Evolutionary conservation across 2,888 invertebrate genomes (phyloP).

Genomic region (Drosophila sordidapex): DNA sequence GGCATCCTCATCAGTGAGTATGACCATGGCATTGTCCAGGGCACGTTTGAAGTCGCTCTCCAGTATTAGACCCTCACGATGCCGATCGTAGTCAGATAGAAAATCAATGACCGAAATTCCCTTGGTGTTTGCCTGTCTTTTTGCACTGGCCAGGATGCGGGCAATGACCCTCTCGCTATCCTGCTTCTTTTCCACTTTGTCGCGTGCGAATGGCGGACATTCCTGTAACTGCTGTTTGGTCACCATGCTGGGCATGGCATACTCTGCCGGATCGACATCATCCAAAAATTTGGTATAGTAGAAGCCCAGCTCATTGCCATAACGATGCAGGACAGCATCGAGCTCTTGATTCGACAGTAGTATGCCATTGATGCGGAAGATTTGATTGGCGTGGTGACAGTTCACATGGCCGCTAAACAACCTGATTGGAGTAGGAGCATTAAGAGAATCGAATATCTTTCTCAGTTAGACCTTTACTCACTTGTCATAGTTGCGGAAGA

Average conservation of each 20-base stretch:
- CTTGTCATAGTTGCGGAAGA: slow-evolving; percentile 90
- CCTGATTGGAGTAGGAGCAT: slow-evolving; percentile 82
- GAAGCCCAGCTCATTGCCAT: slow-evolving; percentile 91
- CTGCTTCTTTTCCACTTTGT: slow-evolving; percentile 86
- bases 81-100: slow-evolving; percentile 88
- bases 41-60: slow-evolving; percentile 90
- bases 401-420: slow-evolving; percentile 90
- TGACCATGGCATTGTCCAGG: slow-evolving; percentile 88
- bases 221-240: slow-evolving; percentile 52
- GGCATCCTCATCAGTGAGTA: slow-evolving; percentile 89
- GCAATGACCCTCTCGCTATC: slow-evolving; percentile 87
- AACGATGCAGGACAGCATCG: slow-evolving; percentile 89
- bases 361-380: slow-evolving; percentile 89
- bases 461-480: slow-evolving; percentile 70
- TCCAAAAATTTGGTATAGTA: slow-evolving; percentile 89
- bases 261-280: slow-evolving; percentile 86
- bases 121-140: slow-evolving; percentile 89
- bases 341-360: slow-evolving; percentile 88
- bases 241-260: slow-evolving; percentile 79
- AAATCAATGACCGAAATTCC: slow-evolving; percentile 88
- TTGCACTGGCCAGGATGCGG: slow-evolving; percentile 90
- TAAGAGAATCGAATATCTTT: neutral
- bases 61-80: slow-evolving; percentile 88
- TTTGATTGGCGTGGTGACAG: slow-evolving; percentile 89
- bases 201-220: slow-evolving; percentile 77